Base-by-base conservation (phyloP, 2,113 vertebrate genomes). In the Albula glossodonta region DNA sequence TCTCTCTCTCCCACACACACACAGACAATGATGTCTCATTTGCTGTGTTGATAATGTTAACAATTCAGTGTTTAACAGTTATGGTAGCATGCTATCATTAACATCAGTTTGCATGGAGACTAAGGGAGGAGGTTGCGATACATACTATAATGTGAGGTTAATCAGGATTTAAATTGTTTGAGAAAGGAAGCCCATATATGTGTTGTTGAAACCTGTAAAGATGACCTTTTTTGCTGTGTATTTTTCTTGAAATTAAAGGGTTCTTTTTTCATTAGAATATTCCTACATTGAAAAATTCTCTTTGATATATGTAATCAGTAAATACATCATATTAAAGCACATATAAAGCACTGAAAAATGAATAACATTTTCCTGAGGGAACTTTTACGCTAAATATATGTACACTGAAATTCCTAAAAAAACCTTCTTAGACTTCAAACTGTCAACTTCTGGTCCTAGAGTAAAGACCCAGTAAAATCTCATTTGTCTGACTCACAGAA, bases 381-480 rank as follows among this genome's bases (percentile, higher is more conserved):
- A 41, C 31, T 41, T 41, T 1, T 41, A 41, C 31, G 1, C 31
- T 41, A 41, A 41, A 41, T 41, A 41, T 41, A 41, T 41, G 31
- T 41, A 41, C 31, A 41, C 31, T 41, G 31, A 41, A 41, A 41
- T 56, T 57, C 79, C 56, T 57, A 82, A 60, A 77, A 52, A 82
- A 22, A 82, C 50, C 10, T 53, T 60, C 66, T 70, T 81, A 70
- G 79, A 51, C 57, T 74, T 70, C 82, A 84, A 88, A 90, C 90
- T 83, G 78, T 81, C 89, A 83, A 89, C 91, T 92, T 90, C 88
- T 85, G 56, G 90, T 66, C 83, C 83, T 87, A 86, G 79, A 81
- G 91, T 91, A 89, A 93, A 91, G 90, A 92, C 94, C 92, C 93
- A 82, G 48, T 48, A 83, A 83, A 81, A 51, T 81, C 80, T 8